Base-by-base conservation (phyloP, 2,797 vertebrate species). In the Peromyscus aztecus region DNA sequence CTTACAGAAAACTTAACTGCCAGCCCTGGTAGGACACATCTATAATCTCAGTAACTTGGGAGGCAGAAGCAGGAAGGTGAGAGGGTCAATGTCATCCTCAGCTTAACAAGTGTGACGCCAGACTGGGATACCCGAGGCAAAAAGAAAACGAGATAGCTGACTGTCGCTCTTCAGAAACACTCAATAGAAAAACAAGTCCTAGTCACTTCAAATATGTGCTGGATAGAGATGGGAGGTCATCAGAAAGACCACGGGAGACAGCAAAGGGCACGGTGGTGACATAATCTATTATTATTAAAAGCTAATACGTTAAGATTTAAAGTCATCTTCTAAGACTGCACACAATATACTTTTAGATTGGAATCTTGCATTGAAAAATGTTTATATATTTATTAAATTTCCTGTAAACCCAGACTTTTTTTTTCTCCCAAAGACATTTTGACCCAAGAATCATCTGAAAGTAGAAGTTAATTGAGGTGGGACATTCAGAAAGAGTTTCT, bases 351-450 rank as follows among this genome's bases (percentile, higher is more conserved):
- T 77, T 90, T 83, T 77, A 89, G 69, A 40, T 40, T 61, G 14
- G 19, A 6, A 24, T 61, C 21, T 92, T 21, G 59, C 77, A 76
- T 71, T 69, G 17, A 9, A 87, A 82, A 87, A 40, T 59, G 9
- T 61, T 93, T 82, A 90, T 89, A 59, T 83, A n/a, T 27, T 85
- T 93, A 46, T 11, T 90, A 78, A 83, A 87, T 91, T 11, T 8
- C 49, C 55, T 77, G 0, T 27, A 89, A 77, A 24, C 49, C 65
- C 77, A 37, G 52, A 37, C 21, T n/a, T n/a, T n/a, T 6, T 24
- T 27, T 82, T 82, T 59, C 43, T 9, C 4, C 4, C 40, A 92
- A 82, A 93, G 55, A 71, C 52, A 91, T 83, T 55, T 89, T 73
- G 88, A 29, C 76, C 57, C 73, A 52, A 46, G 37, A 95, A 67